A percentile compares a stretch with the other conserved stretches of the same genome.
These are phyloP conservation scores for Heliocidaris tuberculata DNA, from an alignment of 35 echinoderm and acorn worm genomes.

Conservation along the genomic window DNA sequence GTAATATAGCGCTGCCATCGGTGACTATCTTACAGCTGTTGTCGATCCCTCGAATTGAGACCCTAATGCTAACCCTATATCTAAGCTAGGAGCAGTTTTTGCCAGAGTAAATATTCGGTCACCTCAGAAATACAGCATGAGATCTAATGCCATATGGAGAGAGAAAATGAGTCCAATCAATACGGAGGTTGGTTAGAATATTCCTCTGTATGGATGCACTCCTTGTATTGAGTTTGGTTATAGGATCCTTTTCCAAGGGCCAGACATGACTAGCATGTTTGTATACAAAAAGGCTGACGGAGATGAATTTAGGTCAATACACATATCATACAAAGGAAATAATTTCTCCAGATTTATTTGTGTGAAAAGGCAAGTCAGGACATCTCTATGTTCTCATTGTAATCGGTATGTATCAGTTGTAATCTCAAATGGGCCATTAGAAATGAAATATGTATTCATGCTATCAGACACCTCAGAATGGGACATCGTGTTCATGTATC, in stretches of 20 bases:
- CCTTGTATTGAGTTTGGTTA: not conserved
- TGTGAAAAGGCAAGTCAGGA: not conserved
- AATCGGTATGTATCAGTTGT: not conserved
- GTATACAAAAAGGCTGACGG: not conserved
- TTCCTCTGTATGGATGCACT: not conserved
- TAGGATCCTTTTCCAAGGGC: not conserved
- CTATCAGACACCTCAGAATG: not conserved
- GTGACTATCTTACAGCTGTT: no score
- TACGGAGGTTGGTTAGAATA: no score
- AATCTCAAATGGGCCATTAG: not conserved
- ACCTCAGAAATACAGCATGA: no score
- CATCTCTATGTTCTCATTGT: not conserved
- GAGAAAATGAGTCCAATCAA: no score
- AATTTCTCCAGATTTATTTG: not conserved
- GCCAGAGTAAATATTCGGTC: no score
- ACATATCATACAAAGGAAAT: not conserved
- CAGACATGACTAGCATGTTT: not conserved
- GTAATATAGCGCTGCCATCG: no score
- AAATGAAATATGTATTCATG: not conserved
- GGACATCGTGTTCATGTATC: not conserved
- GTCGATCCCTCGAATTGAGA: no score
- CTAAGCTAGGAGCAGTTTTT: no score
- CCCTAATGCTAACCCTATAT: no score
- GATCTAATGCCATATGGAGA: no score
- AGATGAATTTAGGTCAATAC: not conserved